Conservation (phyloP, 2,888 invertebrate genomes). For the Melieria picta region DNA sequence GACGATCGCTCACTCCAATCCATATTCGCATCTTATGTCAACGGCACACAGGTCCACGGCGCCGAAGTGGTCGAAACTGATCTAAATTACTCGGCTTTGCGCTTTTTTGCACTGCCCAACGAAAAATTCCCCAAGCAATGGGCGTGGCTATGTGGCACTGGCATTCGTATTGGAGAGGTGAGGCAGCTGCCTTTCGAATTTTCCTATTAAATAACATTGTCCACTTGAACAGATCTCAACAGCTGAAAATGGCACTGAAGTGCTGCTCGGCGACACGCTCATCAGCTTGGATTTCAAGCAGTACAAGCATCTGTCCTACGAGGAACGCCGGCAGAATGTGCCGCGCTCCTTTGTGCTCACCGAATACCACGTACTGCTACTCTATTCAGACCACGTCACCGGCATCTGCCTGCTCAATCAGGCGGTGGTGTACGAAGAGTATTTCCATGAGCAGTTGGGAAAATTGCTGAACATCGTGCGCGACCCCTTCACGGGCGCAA, state of each 20-base stretch:
- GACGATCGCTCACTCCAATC: conserved; percentile 77
- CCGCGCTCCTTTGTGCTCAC: conserved; percentile 85
- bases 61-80: conserved; percentile 80
- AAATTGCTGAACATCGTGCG: conserved; percentile 82
- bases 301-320: conserved; percentile 52
- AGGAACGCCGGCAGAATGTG: conserved; percentile 61
- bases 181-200: background rate
- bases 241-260: conserved; percentile 12
- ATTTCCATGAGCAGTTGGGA: conserved; percentile 82
- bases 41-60: conserved; percentile 55
- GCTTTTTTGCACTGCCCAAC: conserved; percentile 77
- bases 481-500: conserved; percentile 79
- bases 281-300: conserved; percentile 53
- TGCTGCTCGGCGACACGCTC: conserved; percentile 45
- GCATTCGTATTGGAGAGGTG: conserved; percentile 84
- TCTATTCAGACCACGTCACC: conserved; percentile 84
- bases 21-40: conserved; percentile 54
- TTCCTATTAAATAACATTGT: background rate
- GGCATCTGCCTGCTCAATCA: conserved; percentile 87
- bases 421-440: conserved; percentile 86
- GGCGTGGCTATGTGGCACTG: conserved; percentile 89
- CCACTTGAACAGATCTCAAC: conserved; percentile 15
- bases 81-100: conserved; percentile 80
- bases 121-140: conserved; percentile 79
- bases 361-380: conserved; percentile 88